Evolutionary conservation across 2,797 vertebrate genomes (phyloP).

Genomic region (Lacerta viridis): DNA sequence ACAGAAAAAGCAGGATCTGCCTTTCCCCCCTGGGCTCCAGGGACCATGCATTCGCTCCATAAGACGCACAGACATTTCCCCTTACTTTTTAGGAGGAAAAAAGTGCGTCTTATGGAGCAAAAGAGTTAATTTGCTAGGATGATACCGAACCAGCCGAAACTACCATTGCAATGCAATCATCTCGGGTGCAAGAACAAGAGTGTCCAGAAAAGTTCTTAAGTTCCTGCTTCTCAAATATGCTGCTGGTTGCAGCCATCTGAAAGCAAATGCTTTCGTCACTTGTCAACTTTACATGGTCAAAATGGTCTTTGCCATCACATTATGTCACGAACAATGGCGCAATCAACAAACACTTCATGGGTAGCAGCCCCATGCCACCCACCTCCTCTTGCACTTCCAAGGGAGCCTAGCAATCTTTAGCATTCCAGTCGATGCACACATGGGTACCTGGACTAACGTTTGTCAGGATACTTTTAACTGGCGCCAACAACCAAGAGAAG

Average conservation of each 20-base stretch:
- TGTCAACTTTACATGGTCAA: background rate
- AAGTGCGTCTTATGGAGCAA: no score
- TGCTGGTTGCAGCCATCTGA: background rate
- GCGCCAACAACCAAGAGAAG: constrained; percentile 3
- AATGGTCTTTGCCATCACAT: background rate
- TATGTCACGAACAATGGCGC: background rate
- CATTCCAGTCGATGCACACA: background rate
- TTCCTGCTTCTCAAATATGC: background rate
- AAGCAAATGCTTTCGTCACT: background rate
- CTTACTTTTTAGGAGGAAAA: no score
- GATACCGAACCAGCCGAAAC: background rate
- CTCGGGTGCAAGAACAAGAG: background rate
- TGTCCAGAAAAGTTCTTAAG: background rate
- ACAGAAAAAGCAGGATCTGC: no score
- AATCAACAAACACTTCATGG: constrained; percentile 28
- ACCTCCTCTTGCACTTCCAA: background rate
- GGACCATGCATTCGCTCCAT: no score
- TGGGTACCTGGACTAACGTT: background rate
- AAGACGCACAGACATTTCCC: no score
- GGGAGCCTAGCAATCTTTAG: background rate
- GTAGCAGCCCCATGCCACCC: background rate
- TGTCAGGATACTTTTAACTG: background rate
- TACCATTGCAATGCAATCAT: background rate
- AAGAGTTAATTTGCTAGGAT: no score
- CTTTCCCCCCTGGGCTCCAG: no score